Evolutionary conservation across 2,888 invertebrate species (phyloP).

Genomic region (Pyrgus malvae): DNA sequence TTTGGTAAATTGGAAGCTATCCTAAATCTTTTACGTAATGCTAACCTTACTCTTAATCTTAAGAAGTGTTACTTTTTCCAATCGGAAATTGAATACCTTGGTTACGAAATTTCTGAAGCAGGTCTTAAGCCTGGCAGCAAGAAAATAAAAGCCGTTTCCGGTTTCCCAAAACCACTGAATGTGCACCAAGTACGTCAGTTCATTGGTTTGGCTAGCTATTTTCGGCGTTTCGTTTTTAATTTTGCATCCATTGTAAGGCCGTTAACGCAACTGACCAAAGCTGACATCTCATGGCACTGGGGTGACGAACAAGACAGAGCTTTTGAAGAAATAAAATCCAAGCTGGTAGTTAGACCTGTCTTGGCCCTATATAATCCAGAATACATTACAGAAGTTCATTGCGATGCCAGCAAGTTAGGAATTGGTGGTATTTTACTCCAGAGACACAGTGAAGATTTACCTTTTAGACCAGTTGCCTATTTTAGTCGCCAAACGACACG

Average conservation of each 20-base stretch:
- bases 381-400: slow-evolving; percentile 42
- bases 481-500: slow-evolving; percentile 6
- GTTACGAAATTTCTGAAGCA: not conserved
- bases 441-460: not conserved
- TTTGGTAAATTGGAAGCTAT: not conserved
- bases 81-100: slow-evolving; percentile 4
- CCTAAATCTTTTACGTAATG: not conserved
- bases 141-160: not conserved
- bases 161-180: not conserved
- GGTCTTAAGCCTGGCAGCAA: not conserved
- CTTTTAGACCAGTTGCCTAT: slow-evolving; percentile 4
- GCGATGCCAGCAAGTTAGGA: slow-evolving; percentile 46
- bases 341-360: slow-evolving; percentile 30
- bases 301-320: slow-evolving; percentile 2
- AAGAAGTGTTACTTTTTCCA: slow-evolving; percentile 5
- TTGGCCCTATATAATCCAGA: slow-evolving; percentile 31
- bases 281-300: slow-evolving; percentile 33
- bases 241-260: slow-evolving; percentile 30
- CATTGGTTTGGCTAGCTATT: slow-evolving; percentile 27
- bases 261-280: slow-evolving; percentile 26
- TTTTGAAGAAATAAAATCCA: not conserved
- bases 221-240: slow-evolving; percentile 29
- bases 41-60: slow-evolving; percentile 1
- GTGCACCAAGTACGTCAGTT: not conserved
- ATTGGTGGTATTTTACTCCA: slow-evolving; percentile 21